Evolutionary conservation across 2,888 invertebrate species (phyloP), one percentile per base, ranked within the genome.

Genomic region (Macrophya alboannulata): DNA sequence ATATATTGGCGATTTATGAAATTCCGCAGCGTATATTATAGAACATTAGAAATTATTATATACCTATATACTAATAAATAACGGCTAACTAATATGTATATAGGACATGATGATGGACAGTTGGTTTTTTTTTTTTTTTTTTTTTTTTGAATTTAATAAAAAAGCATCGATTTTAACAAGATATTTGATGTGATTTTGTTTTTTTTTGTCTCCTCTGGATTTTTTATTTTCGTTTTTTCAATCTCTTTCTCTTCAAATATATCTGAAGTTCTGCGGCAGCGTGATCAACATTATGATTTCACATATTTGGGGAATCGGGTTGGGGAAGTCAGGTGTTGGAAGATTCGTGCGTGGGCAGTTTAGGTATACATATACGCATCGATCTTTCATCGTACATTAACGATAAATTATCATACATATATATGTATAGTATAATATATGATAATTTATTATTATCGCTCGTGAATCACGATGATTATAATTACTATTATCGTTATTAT

Each of bases 181-280:
- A 92, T 91, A 91, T 92, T 92, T 92, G 90, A 92, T 91, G 21
- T 62, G 9, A 21, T 62, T 62, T 90, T 90, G n/a, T 62, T 25
- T 62, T 55, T n/a, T 55, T 55, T 65, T 31, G 15, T 68, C 12
- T 1, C 68, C 25, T 62, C 21, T n/a, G 6, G 9, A 21, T 55
- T n/a, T n/a, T 17, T n/a, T 17, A 2, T 17, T 25, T 2, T 62
- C 25, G 25, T 21, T 62, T 9, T 62, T 9, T 62, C 62, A 21
- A 21, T 25, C 62, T 25, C 12, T 25, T 55, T 55, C n/a, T n/a
- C 6, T 55, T 55, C n/a, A 55, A n/a, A 55, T 55, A 55, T 55
- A 55, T 55, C n/a, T 55, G 55, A 55, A 55, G 55, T n/a, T 55
- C 55, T 55, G 55, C 55, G n/a, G 55, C 55, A 55, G 55, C 55